These are phyloP conservation scores for Lasiurus cinereus DNA, from an alignment of 2,113 vertebrate species.

Conservation along the genomic window DNA sequence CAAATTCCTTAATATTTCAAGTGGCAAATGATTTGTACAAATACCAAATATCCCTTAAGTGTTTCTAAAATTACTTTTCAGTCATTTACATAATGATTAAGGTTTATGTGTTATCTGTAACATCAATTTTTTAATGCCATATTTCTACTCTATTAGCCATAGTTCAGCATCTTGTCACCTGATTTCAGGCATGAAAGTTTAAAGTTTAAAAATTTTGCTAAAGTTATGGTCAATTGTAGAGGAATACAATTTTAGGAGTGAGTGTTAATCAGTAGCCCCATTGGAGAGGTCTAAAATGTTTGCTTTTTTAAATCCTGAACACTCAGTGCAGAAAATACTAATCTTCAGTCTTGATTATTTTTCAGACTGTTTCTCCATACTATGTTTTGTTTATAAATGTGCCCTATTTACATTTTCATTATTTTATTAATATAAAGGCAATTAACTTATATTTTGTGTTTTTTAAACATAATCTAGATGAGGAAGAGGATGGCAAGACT, in stretches of 20 bases:
- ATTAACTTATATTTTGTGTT: constrained; percentile 91
- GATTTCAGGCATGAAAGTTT: constrained; percentile 35
- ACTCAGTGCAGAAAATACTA: constrained; percentile 52
- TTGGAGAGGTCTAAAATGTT: constrained; percentile 24
- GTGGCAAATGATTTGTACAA: constrained; percentile 47
- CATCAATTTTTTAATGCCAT: background rate
- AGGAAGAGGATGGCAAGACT: constrained; percentile 97
- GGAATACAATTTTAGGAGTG: constrained; percentile 35
- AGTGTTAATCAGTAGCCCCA: constrained; percentile 37
- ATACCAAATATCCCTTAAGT: background rate
- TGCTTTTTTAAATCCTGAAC: constrained; percentile 65
- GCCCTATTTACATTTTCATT: constrained; percentile 76
- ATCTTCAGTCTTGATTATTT: constrained; percentile 74
- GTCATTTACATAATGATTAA: constrained; percentile 14
- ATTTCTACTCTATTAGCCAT: background rate
- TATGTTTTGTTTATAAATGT: constrained; percentile 75
- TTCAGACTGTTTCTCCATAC: constrained; percentile 74
- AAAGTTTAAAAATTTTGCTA: background rate
- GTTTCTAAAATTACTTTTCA: constrained; percentile 28
- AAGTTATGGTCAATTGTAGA: constrained; percentile 49
- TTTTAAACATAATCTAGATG: constrained; percentile 93
- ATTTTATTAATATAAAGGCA: constrained; percentile 82
- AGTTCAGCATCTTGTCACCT: constrained; percentile 26
- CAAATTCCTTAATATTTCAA: constrained; percentile 49
- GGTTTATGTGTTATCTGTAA: background rate